These are phyloP conservation scores for Cyphomyrmex costatus DNA, from an alignment of 1,140 invertebrate species.

Conservation along the genomic window DNA sequence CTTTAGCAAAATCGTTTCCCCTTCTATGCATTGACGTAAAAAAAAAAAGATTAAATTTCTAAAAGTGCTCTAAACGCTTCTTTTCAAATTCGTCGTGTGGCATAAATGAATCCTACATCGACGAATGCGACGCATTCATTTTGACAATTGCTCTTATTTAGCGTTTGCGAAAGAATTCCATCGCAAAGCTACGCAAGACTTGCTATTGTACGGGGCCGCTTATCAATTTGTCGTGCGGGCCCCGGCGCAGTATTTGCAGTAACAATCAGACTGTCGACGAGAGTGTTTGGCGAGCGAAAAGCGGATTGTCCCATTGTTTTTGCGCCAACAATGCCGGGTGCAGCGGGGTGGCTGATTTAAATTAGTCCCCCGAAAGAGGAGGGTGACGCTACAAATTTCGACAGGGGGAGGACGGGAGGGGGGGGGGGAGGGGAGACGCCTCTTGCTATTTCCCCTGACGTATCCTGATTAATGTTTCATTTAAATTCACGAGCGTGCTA, in stretches of 20 bases:
- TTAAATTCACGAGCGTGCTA: slow-evolving; percentile 66
- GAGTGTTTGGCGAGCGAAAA: slow-evolving; percentile 21
- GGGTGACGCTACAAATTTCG: slow-evolving; percentile 65
- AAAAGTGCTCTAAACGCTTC: background rate
- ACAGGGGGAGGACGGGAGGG: background rate
- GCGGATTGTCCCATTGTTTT: slow-evolving; percentile 68
- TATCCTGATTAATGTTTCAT: slow-evolving; percentile 73
- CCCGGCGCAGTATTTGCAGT: slow-evolving; percentile 44
- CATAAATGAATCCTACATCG: background rate
- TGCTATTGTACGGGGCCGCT: slow-evolving; percentile 27
- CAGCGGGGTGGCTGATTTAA: slow-evolving; percentile 60
- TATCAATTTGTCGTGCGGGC: slow-evolving; percentile 58
- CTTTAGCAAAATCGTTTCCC: too few species aligned
- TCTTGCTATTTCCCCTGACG: slow-evolving; percentile 68
- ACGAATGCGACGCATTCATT: background rate
- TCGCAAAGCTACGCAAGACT: background rate
- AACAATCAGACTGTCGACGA: slow-evolving; percentile 44
- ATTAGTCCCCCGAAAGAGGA: slow-evolving; percentile 64
- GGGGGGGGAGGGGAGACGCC: slow-evolving; percentile 12
- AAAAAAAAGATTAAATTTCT: too few species aligned
- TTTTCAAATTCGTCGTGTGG: too few species aligned
- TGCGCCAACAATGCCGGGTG: slow-evolving; percentile 44
- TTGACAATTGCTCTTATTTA: slow-evolving; percentile 28
- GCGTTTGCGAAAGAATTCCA: slow-evolving; percentile 11
- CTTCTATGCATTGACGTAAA: background rate